A percentile compares a stretch with the other conserved stretches of the same genome.
These are phyloP conservation scores for Fukomys damarensis DNA, from an alignment of 2,113 vertebrate genomes.

Conservation along the genomic window DNA sequence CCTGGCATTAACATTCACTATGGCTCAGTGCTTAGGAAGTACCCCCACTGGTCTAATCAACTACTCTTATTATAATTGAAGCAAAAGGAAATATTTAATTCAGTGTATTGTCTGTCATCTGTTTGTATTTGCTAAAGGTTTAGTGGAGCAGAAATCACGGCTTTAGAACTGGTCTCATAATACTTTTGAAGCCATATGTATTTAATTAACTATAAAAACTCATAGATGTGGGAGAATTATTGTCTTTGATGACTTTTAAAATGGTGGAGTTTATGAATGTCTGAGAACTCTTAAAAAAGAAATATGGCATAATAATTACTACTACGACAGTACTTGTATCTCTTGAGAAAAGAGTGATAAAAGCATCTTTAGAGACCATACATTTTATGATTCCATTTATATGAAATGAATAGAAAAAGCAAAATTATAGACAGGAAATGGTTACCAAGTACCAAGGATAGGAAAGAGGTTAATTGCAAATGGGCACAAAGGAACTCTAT, in stretches of 20 bases:
- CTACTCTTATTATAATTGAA: neutral
- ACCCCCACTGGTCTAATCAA: neutral
- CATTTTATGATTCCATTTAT: neutral
- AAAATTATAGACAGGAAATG: neutral
- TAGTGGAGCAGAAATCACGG: neutral
- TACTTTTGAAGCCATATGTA: neutral
- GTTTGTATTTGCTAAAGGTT: neutral
- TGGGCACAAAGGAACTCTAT: neutral
- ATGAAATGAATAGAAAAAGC: neutral
- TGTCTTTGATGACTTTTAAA: neutral
- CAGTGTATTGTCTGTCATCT: neutral
- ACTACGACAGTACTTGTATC: neutral
- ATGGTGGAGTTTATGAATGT: neutral
- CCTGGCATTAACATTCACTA: neutral
- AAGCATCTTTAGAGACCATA: neutral
- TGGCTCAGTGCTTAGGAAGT: neutral
- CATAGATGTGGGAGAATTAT: neutral
- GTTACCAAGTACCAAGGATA: neutral
- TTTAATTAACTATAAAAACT: neutral
- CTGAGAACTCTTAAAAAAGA: neutral
- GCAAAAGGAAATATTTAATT: neutral
- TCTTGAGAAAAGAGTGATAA: neutral
- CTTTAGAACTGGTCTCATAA: neutral
- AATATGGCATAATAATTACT: neutral
- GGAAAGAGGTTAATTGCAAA: neutral